phyloP scores from a whole-genome alignment of 2,888 invertebrate species.

The Eristalis intricaria region DNA sequence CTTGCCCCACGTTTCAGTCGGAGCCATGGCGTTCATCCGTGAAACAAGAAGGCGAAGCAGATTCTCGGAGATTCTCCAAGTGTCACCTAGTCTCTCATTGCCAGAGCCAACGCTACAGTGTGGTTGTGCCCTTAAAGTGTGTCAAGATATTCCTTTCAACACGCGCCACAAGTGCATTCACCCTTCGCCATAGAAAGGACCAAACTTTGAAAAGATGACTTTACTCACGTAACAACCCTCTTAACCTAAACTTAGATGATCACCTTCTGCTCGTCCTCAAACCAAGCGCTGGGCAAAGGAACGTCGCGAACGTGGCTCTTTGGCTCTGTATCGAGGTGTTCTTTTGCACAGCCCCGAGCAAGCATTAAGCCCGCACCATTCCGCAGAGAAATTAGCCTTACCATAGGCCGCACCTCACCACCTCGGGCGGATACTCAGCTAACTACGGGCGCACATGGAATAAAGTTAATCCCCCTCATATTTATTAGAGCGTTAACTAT shows the following conservation, averaged over 20 bases:
- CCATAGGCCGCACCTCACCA: neutral
- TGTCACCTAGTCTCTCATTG: neutral
- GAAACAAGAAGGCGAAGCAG: neutral
- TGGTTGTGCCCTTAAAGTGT: neutral
- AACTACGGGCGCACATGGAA: neutral
- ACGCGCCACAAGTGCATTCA: neutral
- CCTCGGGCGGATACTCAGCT: neutral
- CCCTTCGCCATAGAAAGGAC: neutral
- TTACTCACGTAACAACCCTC: neutral
- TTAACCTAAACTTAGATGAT: conserved; percentile 14
- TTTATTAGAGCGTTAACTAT: conserved; percentile 59
- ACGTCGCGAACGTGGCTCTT: too few species aligned
- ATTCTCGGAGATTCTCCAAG: neutral
- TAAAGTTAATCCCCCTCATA: conserved; percentile 29
- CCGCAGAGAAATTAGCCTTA: neutral
- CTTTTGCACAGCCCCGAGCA: neutral
- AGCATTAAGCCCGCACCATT: neutral
- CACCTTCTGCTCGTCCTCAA: neutral
- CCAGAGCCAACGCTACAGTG: neutral
- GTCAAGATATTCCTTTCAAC: neutral
- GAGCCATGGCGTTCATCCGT: neutral
- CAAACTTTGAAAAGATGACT: neutral
- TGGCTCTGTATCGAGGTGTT: neutral
- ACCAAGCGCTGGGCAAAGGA: neutral
- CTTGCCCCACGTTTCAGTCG: neutral